These are phyloP conservation scores for Pycnomerus fuliginosus DNA, from an alignment of 2,888 invertebrate species.

Conservation along the genomic window DNA sequence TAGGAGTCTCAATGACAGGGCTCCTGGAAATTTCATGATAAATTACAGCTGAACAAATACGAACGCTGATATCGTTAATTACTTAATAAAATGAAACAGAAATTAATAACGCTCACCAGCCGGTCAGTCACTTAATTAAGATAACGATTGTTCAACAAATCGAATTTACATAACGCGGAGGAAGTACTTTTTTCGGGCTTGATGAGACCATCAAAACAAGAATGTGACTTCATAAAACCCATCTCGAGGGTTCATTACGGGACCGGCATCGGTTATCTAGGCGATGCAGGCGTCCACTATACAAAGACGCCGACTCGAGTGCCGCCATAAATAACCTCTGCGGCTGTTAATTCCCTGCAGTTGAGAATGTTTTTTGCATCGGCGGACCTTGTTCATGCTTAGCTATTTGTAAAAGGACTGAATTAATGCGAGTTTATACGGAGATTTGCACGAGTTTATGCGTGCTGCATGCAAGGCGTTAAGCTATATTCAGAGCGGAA, in stretches of 20 bases:
- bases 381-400: slow-evolving; percentile 5
- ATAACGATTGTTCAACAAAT: no score
- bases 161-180: no score
- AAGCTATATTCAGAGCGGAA: slow-evolving; percentile 20
- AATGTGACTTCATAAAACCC: slow-evolving; percentile 10
- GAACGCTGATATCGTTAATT: slow-evolving; percentile 19
- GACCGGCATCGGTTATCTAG: slow-evolving; percentile 17
- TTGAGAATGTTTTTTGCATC: slow-evolving; percentile 12
- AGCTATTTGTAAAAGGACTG: slow-evolving; percentile 17
- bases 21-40: slow-evolving; percentile 27
- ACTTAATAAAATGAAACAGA: slow-evolving; percentile 20
- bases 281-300: slow-evolving; percentile 18
- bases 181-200: slow-evolving; percentile 9
- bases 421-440: slow-evolving; percentile 19
- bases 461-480: slow-evolving; percentile 24
- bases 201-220: slow-evolving; percentile 13
- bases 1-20: slow-evolving; percentile 26
- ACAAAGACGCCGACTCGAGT: slow-evolving; percentile 15
- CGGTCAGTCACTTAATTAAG: no score
- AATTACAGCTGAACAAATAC: slow-evolving; percentile 28
- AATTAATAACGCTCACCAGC: slow-evolving; percentile 12
- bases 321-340: slow-evolving; percentile 13
- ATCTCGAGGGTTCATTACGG: slow-evolving; percentile 18
- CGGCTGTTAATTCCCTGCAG: slow-evolving; percentile 8
- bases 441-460: slow-evolving; percentile 25